These are phyloP conservation scores for Lapara coniferarum DNA, from an alignment of 2,888 invertebrate species.

Conservation along the genomic window DNA sequence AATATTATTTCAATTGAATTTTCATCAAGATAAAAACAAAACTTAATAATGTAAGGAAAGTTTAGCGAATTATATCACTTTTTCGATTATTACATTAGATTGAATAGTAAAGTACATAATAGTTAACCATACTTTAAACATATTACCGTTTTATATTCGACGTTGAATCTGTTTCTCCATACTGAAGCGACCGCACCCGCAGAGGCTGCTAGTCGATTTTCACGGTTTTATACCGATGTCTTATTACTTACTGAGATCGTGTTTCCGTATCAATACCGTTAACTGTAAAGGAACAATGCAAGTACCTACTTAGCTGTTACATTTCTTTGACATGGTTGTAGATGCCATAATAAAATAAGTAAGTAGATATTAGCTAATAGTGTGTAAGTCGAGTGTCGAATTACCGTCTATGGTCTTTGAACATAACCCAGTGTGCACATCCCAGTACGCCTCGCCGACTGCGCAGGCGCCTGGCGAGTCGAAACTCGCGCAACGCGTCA, in stretches of 20 bases:
- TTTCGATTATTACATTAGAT: conserved; percentile 52
- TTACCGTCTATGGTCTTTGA: conserved; percentile 42
- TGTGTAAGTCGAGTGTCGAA: conserved; percentile 47
- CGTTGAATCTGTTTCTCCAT: conserved; percentile 6
- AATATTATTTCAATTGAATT: conserved; percentile 32
- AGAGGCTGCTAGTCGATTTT: conserved; percentile 1
- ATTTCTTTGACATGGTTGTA: conserved; percentile 47
- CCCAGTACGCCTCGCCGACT: conserved; percentile 33
- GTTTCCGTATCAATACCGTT: not conserved
- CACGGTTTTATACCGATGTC: not conserved
- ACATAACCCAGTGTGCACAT: conserved; percentile 14
- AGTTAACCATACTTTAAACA: conserved; percentile 23
- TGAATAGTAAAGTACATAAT: conserved; percentile 43
- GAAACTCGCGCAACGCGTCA: not conserved
- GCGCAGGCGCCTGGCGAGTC: conserved; percentile 26
- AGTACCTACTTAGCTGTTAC: conserved; percentile 24
- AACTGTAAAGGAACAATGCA: conserved; percentile 10
- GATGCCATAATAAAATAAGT: conserved; percentile 52
- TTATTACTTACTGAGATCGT: not conserved
- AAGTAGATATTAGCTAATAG: conserved; percentile 48
- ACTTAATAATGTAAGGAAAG: conserved; percentile 41
- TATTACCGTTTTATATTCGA: conserved; percentile 16
- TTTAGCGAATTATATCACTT: conserved; percentile 69
- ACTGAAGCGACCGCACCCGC: not conserved
- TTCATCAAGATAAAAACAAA: conserved; percentile 25